Evolutionary conservation across 1,140 invertebrate genomes (phyloP), one percentile per base, ranked within the genome.

Genomic region (Bombyx mandarina): DNA sequence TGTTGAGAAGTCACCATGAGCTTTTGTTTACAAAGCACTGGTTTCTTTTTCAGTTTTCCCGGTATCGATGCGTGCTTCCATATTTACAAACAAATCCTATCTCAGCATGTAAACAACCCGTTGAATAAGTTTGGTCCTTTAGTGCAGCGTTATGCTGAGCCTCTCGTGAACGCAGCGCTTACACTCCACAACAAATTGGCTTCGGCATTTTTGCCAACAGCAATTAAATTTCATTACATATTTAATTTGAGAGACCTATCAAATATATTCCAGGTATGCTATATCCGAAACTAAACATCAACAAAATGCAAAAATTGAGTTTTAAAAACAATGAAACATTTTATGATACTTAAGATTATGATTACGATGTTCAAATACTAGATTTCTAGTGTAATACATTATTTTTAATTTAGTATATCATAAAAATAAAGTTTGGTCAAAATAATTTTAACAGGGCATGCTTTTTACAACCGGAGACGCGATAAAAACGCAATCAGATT

Each of bases 211-310:
- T 86, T 98, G 51, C 97, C 97, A 5, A 98, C 97, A 0, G 97
- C 96, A 7, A 90, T 96, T 45, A 98, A 98, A 82, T 99, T 98
- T 81, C 97, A 98, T 84, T 99, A 99, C 72, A 90, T 95, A 52
- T 98, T 98, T 82, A 99, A 98, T 84, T 86, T 99, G 44, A 89
- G 97, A 62, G 97, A 99, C 82, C 86, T 98, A 6, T 95, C 96
- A 3, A 98, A 98, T 80, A 94, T 96, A 58, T 96, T 95, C 73
- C 93, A 95, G 89, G 93, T 94, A 88, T 43, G 44, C 7, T 52
- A 3, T 51, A 47, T 10, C 45, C 0, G 12, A 18, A 18, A 18
- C 12, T 1, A 35, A 35, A 35, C 2, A 35, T 35, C 26, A 35
- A 35, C 26, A 35, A 35, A 35, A 35, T 35, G 26, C 4, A 5